A percentile compares a stretch with the other conserved stretches of the same genome.
Evolutionary conservation across 2,888 invertebrate species (phyloP).

Genomic region (Cryptus viduatorius): DNA sequence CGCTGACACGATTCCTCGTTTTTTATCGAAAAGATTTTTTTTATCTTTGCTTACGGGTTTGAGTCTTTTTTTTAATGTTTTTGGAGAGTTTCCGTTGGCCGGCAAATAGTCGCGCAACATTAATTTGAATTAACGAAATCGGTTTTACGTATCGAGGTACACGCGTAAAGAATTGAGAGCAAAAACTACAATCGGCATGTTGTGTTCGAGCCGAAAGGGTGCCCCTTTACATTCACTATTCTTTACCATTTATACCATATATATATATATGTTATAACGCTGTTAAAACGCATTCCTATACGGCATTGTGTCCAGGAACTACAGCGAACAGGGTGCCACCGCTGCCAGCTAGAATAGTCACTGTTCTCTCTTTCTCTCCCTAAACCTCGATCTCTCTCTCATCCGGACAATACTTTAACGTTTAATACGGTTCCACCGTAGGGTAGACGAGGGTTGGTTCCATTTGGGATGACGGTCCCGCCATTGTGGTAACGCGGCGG

Average conservation of each 20-base stretch:
- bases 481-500: conserved; percentile 66
- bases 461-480: conserved; percentile 60
- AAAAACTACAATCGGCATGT: conserved; percentile 34
- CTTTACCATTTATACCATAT: conserved; percentile 12
- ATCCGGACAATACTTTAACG: conserved; percentile 68
- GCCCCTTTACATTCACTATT: conserved; percentile 43
- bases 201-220: conserved; percentile 25
- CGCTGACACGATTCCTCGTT: too few relatives aligned
- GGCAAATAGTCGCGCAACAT: background rate
- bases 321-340: conserved; percentile 40
- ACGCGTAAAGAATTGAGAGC: background rate
- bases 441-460: conserved; percentile 55
- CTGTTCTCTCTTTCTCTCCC: conserved; percentile 37
- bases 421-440: conserved; percentile 65
- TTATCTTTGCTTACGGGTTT: too few relatives aligned
- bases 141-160: background rate
- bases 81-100: too few relatives aligned
- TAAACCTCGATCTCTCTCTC: background rate
- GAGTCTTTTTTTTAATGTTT: too few relatives aligned
- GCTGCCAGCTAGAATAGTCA: conserved; percentile 17
- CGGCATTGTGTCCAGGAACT: conserved; percentile 43
- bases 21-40: too few relatives aligned
- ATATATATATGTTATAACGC: conserved; percentile 32
- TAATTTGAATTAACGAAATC: background rate
- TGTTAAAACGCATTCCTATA: conserved; percentile 59